Evolutionary conservation across 1,140 invertebrate species (phyloP), one percentile per base, ranked within the genome.

Genomic region (Drosophila tsacasi): DNA sequence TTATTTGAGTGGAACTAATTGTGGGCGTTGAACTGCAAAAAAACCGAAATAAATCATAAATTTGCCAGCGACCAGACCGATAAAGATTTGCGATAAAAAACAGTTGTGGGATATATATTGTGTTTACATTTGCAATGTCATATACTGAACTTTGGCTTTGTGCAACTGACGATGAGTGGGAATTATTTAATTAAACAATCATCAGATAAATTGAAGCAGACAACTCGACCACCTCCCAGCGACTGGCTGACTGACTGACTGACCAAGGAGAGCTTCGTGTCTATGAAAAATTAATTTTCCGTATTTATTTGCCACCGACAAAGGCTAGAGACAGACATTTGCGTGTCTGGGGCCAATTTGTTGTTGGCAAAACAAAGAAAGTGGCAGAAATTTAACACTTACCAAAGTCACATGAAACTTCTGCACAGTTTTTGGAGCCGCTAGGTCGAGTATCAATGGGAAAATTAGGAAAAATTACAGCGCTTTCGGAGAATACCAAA

Each of bases 1-100:
- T 89, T 89, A 89, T 89, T 89, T 90, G 80, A 90, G 84, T 89
- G 84, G 85, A 89, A 89, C 84, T 89, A 89, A 89, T 89, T 89
- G 84, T 90, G 84, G 84, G 84, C 84, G 84, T 89, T 89, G 84
- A 89, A 89, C 84, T 90, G 84, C 73, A 83, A 79, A 87, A 89
- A 79, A 78, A 83, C 57, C 25, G 55, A 69, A 66, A 81, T 55
- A 74, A 68, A 72, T 73, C 62, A 80, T 63, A 76, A 76, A 84
- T 42, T 74, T 60, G 42, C 58, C 46, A 47, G 21, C 54, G n/a
- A 49, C 47, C 23, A 32, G n/a, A 65, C 44, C 69, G 72, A 75
- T 62, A 73, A 73, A 72, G 69, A 73, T 73, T 72, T 42, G 37
- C 25, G 37, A 59, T 64, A 68, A 66, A 74, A 69, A 68, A 78